Evolutionary conservation across 1,140 invertebrate species (phyloP), one percentile per base, ranked within the genome.

Genomic region (Calephelis virginiensis): DNA sequence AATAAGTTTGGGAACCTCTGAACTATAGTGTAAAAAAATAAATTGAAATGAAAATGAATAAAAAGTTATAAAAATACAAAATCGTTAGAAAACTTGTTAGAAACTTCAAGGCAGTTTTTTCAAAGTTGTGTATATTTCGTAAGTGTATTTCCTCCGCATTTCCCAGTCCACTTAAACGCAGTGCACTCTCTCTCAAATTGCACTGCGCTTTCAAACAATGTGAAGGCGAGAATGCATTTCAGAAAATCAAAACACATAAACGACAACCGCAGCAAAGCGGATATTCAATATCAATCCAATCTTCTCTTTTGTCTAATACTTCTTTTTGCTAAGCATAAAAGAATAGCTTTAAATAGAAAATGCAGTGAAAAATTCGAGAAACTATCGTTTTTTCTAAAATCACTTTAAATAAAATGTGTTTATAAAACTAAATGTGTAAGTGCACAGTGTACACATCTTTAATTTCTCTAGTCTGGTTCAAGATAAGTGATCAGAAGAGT

Each of bases 221-320:
- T 68, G 65, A 61, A 67, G 63, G 68, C 70, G 66, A 66, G 65
- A 74, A 69, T 66, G 71, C 73, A 70, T 75, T 75, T 68, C 62
- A 70, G 47, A 70, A 71, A 72, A 75, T 75, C 68, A 72, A 69
- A 72, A 70, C 66, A 68, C 61, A 64, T 53, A 68, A 53, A 70
- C 62, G 53, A 56, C 59, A 60, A 67, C 67, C 66, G 66, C 67
- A 61, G 53, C 45, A 67, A 61, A 64, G 61, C 64, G 45, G 64
- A 59, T 71, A 69, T 68, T 66, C 66, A 50, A 69, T 71, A 71
- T 40, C 50, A 72, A 66, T 72, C 61, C 61, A 72, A 69, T 72
- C 64, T 72, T 56, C 63, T 61, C 28, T 61, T 43, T 0, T 10
- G 40, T 61, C 38, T 46, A 45, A 61, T 43, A 61, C 17, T 43